phyloP scores from a whole-genome alignment of 2,888 invertebrate genomes.

The Leptinotarsa haldemani region DNA sequence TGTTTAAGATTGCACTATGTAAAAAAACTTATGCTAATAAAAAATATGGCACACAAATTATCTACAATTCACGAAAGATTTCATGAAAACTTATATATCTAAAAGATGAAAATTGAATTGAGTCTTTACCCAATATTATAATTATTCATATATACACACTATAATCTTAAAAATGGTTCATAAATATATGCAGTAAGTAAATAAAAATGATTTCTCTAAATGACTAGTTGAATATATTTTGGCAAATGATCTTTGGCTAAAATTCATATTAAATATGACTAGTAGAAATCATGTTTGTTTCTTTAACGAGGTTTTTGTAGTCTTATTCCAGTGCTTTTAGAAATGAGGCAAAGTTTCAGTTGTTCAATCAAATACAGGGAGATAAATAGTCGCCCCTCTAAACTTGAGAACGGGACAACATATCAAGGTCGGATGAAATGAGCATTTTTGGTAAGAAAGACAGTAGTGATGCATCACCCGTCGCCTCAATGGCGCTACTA shows the following conservation, averaged over 20 bases:
- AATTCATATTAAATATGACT: constrained; percentile 47
- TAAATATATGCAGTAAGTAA: constrained; percentile 22
- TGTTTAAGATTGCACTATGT: constrained; percentile 28
- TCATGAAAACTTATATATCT: no score
- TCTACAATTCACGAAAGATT: neutral
- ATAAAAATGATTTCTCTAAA: constrained; percentile 42
- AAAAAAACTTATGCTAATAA: neutral
- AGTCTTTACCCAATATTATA: constrained; percentile 12
- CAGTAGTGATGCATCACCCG: no score
- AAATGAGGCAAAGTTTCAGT: neutral
- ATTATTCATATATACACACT: constrained; percentile 25
- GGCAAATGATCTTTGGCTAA: constrained; percentile 53
- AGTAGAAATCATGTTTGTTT: constrained; percentile 40
- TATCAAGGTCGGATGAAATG: no score
- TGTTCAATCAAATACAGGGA: no score
- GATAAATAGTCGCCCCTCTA: no score
- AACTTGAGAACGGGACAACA: no score
- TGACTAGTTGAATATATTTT: constrained; percentile 49
- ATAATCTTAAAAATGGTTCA: constrained; percentile 22
- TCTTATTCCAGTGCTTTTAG: constrained; percentile 7
- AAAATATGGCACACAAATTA: constrained; percentile 12
- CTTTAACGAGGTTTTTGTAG: constrained; percentile 1
- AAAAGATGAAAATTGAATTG: neutral
- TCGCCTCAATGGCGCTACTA: no score
- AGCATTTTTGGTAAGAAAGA: no score